Percentiles rank a stretch among this genome's conserved stretches.
Evolutionary conservation across 2,888 invertebrate species (phyloP).

Genomic region (Anthophora plumipes): DNA sequence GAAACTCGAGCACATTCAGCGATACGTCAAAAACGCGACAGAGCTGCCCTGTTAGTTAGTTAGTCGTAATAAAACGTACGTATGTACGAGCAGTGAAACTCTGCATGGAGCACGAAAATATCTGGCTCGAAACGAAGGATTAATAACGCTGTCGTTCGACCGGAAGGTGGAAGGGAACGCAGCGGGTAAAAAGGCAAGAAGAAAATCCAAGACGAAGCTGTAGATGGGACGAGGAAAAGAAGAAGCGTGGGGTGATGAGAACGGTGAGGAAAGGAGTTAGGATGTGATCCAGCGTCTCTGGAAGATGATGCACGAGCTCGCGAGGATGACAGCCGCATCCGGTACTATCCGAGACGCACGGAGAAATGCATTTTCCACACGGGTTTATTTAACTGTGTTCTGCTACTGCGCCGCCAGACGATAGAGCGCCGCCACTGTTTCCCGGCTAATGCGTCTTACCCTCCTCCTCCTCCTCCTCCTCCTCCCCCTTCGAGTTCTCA

Average conservation of each 20-base stretch:
- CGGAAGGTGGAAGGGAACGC: constrained; percentile 27
- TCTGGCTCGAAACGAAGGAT: constrained; percentile 67
- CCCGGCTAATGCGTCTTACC: constrained; percentile 62
- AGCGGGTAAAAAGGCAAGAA: constrained; percentile 21
- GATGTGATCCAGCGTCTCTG: constrained; percentile 63
- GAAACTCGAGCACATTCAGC: neutral
- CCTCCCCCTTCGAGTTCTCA: constrained; percentile 8
- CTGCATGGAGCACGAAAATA: constrained; percentile 65
- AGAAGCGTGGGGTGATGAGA: neutral
- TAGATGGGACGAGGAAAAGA: neutral
- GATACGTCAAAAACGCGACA: neutral
- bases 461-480: neutral
- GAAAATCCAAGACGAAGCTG: constrained; percentile 29
- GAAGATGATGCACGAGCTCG: constrained; percentile 77
- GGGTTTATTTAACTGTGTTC: constrained; percentile 72
- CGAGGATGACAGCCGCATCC: constrained; percentile 77
- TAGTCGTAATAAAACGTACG: constrained; percentile 60
- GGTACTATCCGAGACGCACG: constrained; percentile 67
- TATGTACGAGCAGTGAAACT: constrained; percentile 29
- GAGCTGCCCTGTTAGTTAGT: neutral
- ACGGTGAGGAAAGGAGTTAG: constrained; percentile 32
- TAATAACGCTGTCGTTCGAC: constrained; percentile 66
- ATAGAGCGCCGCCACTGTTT: constrained; percentile 66
- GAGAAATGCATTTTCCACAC: constrained; percentile 69
- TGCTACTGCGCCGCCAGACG: constrained; percentile 45